Percentiles rank a stretch among this genome's conserved stretches.
Conservation (phyloP, 2,797 vertebrate species). For the Calcarius lapponicus region DNA sequence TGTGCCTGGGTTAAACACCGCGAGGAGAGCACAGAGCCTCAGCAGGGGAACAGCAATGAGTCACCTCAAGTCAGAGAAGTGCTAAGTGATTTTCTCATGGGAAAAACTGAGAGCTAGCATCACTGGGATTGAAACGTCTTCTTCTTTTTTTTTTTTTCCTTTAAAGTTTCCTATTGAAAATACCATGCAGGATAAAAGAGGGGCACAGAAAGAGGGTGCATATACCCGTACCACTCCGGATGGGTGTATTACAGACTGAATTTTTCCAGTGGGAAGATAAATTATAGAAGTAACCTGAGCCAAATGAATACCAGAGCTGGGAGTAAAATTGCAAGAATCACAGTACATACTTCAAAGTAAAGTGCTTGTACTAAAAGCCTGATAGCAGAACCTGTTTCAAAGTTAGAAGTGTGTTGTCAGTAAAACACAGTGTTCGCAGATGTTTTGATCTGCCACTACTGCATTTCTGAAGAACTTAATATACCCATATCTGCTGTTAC, state of each 20-base stretch:
- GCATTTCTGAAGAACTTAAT: conserved; percentile 34
- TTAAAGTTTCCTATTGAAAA: not conserved
- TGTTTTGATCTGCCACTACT: conserved; percentile 37
- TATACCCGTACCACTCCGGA: not conserved
- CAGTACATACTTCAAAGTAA: conserved; percentile 50
- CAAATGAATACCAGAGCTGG: not conserved
- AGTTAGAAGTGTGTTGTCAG: conserved; percentile 36
- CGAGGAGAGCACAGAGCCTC: conserved; percentile 20
- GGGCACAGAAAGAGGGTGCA: not conserved
- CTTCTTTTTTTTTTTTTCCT: not conserved
- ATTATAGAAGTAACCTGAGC: conserved; percentile 23
- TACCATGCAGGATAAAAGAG: not conserved
- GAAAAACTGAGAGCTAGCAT: conserved; percentile 48
- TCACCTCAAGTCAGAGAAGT: conserved; percentile 51
- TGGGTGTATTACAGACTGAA: not conserved
- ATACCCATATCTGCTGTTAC: not conserved
- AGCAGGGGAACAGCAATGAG: conserved; percentile 54
- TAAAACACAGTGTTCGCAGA: conserved; percentile 32
- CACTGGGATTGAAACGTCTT: not conserved
- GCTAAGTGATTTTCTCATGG: conserved; percentile 64
- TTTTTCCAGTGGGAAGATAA: not conserved
- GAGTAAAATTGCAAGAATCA: conserved; percentile 29
- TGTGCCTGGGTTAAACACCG: not conserved
- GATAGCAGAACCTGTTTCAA: conserved; percentile 23
- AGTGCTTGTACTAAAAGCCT: conserved; percentile 39